Percentiles rank a stretch among this genome's conserved stretches.
phyloP scores from a whole-genome alignment of 1,140 invertebrate species.

The Drosophila bifasciata region DNA sequence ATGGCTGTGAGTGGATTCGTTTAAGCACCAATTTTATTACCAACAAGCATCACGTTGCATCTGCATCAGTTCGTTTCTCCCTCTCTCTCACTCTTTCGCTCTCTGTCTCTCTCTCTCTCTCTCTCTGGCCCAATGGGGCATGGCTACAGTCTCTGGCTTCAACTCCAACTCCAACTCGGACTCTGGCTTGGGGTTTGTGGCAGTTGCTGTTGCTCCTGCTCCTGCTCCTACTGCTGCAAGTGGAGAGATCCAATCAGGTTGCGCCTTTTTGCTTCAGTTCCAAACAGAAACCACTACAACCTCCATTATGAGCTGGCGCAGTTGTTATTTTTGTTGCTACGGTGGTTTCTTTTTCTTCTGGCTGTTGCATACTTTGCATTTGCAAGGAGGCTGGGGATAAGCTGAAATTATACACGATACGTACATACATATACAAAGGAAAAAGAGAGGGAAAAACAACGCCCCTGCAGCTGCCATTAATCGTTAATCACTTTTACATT shows the following conservation, averaged over 20 bases:
- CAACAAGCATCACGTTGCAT: conserved; percentile 81
- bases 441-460: conserved; percentile 47
- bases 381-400: conserved; percentile 58
- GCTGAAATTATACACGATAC: conserved; percentile 11
- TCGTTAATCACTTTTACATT: conserved; percentile 66
- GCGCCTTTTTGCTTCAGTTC: conserved; percentile 65
- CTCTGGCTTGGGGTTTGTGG: conserved; percentile 23
- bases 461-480: conserved; percentile 79
- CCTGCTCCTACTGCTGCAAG: conserved; percentile 57
- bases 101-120: neutral
- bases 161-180: conserved; percentile 15
- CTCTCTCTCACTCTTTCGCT: conserved; percentile 14
- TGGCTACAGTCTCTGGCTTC: conserved; percentile 39
- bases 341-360: conserved; percentile 45
- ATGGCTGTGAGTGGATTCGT: conserved; percentile 84
- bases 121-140: conserved; percentile 34
- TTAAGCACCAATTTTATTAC: conserved; percentile 84
- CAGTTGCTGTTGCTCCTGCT: conserved; percentile 25
- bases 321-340: conserved; percentile 56
- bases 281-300: conserved; percentile 46
- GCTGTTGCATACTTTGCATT: conserved; percentile 72
- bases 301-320: conserved; percentile 63
- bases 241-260: conserved; percentile 80
- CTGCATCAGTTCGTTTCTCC: conserved; percentile 67
- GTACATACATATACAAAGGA: neutral